phyloP scores from a whole-genome alignment of 1,140 invertebrate species.

The Belonocnema kinseyi region DNA sequence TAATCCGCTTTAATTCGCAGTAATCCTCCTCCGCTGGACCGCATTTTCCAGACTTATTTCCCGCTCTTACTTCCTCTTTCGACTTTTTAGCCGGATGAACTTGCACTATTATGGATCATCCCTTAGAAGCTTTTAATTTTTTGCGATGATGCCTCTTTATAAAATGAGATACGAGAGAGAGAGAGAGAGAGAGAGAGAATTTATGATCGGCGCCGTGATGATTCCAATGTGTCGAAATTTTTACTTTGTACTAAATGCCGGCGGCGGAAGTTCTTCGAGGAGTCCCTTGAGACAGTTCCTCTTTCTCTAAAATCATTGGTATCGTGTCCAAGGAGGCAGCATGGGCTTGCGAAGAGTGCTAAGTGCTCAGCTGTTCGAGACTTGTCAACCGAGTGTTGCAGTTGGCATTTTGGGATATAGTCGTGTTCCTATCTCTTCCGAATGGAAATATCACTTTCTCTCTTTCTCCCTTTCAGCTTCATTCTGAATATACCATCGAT shows the following conservation, averaged over 20 bases:
- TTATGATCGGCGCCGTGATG: conserved; percentile 50
- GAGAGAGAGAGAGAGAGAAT: conserved; percentile 48
- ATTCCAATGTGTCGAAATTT: conserved; percentile 31
- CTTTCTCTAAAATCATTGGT: neutral
- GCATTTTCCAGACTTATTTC: too few species aligned
- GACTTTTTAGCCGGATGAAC: too few species aligned
- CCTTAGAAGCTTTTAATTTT: too few species aligned
- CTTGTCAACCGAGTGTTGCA: conserved; percentile 52
- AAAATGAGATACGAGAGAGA: conserved; percentile 44
- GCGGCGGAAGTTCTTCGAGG: conserved; percentile 63
- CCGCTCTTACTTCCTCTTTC: too few species aligned
- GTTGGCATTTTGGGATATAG: conserved; percentile 36
- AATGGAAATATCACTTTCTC: conserved; percentile 7
- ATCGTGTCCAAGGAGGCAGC: conserved; percentile 27
- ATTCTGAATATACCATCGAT: conserved; percentile 15
- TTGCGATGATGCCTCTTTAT: conserved; percentile 32
- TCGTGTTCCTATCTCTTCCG: conserved; percentile 13
- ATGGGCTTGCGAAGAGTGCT: conserved; percentile 42
- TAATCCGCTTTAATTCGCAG: too few species aligned
- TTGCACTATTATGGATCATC: too few species aligned
- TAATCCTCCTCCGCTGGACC: too few species aligned
- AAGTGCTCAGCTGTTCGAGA: conserved; percentile 70
- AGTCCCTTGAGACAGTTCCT: conserved; percentile 51
- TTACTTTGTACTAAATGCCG: conserved; percentile 33
- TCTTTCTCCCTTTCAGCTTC: neutral